Evolutionary conservation across 2,888 invertebrate genomes (phyloP), one percentile per base, ranked within the genome.

Genomic region (Drosophila quinaria): DNA sequence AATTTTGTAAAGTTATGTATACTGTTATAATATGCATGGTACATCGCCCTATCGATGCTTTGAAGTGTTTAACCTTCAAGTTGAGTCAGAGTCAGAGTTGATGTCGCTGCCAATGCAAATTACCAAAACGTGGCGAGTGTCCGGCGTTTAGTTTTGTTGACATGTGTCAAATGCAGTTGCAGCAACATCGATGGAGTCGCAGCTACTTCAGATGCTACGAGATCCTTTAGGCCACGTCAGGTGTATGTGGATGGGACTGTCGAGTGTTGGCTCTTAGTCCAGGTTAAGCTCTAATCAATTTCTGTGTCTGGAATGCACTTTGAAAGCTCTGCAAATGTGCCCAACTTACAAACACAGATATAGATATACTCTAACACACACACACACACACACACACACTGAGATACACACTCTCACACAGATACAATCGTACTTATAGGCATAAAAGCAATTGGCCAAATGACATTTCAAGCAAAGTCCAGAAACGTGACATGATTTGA

Each of bases 401-500:
- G 13, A 50, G 13, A 33, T 8, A 13, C 13, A 50, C 29, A n/a
- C 13, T 4, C 13, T 19, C 9, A 19, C 15, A 35, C n/a, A 19
- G 25, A 15, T 29, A 17, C 9, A 8, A 19, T 15, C 19, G 33
- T n/a, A n/a, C n/a, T n/a, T n/a, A n/a, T 41, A 49, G 52, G 15
- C 51, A 33, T 22, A 55, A 59, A 69, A 66, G 78, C 83, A 80
- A 88, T 84, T 88, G 84, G 87, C 73, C 87, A 83, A 84, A 84
- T 84, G 78, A 78, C 69, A 78, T 83, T 84, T 80, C 62, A 80
- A 84, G 74, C 73, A 72, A 89, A 84, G 75, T 64, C 84, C 87
- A 63, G 61, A 73, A 81, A 89, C 87, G 85, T 89, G 85, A 85
- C 84, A 72, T 77, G 84, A 68, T 84, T 89, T 60, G 33, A 70